Percentiles rank a stretch among this genome's conserved stretches.
Conservation (phyloP, 1,140 invertebrate species). For the Aphelenchoides besseyi region DNA sequence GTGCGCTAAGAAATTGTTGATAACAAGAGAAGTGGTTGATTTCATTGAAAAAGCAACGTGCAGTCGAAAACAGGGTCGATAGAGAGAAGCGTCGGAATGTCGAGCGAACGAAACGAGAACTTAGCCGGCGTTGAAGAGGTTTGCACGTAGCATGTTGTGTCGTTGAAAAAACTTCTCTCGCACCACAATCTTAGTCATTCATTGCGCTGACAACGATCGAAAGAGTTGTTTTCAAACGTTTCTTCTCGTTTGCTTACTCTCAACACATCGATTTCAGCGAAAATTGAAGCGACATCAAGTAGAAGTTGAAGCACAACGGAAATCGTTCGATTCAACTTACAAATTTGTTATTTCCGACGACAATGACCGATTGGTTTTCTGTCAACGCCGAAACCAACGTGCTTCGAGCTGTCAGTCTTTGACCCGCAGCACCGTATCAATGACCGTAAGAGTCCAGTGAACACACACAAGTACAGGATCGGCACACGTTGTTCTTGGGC, state of each 20-base stretch:
- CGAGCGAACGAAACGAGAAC: conserved; percentile 2
- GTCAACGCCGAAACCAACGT: too few relatives aligned
- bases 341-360: neutral
- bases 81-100: neutral
- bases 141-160: conserved; percentile 1
- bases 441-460: neutral
- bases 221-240: too few relatives aligned
- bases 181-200: too few relatives aligned
- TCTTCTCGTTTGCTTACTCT: too few relatives aligned
- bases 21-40: neutral
- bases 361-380: neutral
- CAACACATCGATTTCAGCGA: conserved; percentile 5
- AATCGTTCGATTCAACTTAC: neutral
- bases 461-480: neutral
- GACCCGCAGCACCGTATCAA: neutral
- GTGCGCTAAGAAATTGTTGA: too few relatives aligned
- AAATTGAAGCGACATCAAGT: neutral
- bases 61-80: neutral
- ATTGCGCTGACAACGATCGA: too few relatives aligned
- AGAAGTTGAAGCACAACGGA: neutral
- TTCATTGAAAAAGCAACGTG: neutral
- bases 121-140: neutral
- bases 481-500: too few relatives aligned
- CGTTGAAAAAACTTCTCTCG: neutral
- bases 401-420: neutral